Evolutionary conservation across 2,113 vertebrate species (phyloP), one percentile per base, ranked within the genome.

Genomic region (Chamaetylas fuelleborni): DNA sequence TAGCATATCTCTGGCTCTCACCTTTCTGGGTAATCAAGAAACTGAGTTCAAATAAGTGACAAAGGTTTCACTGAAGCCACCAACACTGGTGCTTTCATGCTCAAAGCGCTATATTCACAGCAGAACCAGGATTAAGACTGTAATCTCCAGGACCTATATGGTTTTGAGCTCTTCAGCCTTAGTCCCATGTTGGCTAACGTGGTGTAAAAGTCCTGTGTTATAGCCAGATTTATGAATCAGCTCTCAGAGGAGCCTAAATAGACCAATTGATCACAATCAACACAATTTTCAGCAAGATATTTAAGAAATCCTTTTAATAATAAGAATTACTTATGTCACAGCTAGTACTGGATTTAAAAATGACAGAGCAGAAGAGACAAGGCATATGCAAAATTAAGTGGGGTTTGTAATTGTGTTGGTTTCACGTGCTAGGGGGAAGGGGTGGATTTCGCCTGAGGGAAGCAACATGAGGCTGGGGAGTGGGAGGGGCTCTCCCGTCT

Each of bases 51-150:
- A 88, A 34, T 31, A 33, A n/a, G 18, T 38, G 26, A 53, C 19
- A 48, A 9, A n/a, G 14, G 5, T 70, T 73, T 89, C 77, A 16
- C 40, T 64, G 67, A 86, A 80, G 24, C 4, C 19, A 51, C 5
- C 7, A 77, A 6, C 2, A 2, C 4, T 11, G 18, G 6, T 65
- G 13, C 2, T 57, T 69, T 56, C 11, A n/a, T 9, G 5, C 11
- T 69, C 42, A 23, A 33, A 56, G 40, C 47, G 14, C 14, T 24
- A 11, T 20, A 38, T 61, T 57, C 28, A 65, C n/a, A 86, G 36
- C 53, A 70, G 50, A 89, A 78, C 2, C 24, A 43, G 45, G 22
- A 69, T 8, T 17, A 67, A 60, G 0, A 31, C 24, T 73, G 24
- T 12, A 57, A 81, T 24, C 19, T 66, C 36, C 28, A 33, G 15